Evolutionary conservation across 2,797 vertebrate genomes (phyloP), one percentile per base, ranked within the genome.

Genomic region (Petrocephalus sullivani): DNA sequence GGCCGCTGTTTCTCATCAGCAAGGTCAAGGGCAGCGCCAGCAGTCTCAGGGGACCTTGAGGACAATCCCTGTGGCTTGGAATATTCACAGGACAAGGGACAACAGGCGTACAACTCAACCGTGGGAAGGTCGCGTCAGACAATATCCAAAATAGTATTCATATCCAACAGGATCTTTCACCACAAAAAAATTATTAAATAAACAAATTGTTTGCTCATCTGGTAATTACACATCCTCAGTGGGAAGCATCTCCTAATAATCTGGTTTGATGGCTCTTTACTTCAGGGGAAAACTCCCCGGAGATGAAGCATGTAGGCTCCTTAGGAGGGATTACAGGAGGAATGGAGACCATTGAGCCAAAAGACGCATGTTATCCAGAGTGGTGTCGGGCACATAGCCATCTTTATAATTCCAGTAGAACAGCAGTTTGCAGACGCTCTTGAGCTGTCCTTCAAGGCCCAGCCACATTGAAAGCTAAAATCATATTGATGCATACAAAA

Each of bases 201-300:
- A 71, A 71, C 28, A 33, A 71, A 71, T 71, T 37, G 64, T 71
- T 71, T 37, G 64, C 64, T 71, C 28, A 71, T 71, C 64, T 71
- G 64, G 10, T 71, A 71, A 71, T 71, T 71, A 49, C 64, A 75
- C 23, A 54, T 23, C 61, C 49, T 67, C 37, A 7, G 61, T 46
- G 64, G 28, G 64, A 71, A 78, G 71, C 71, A 78, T 78, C 71
- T 46, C 41, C 37, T 78, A 78, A 78, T 78, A 78, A 78, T 78
- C 71, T 8, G 37, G 16, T 78, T 46, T 78, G 71, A 78, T 78
- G 71, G 37, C 71, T 41, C 71, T 78, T 78, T 78, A n/a, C 33
- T 78, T 78, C 37, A 19, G 71, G 71, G 71, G 71, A n/a, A 78
- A 78, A n/a, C 23, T 46, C 71, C 37, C 37, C 12, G 2, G 71